A percentile compares a stretch with the other conserved stretches of the same genome.
These are phyloP conservation scores for Pseudococcus viburni DNA, from an alignment of 2,888 invertebrate genomes.

Conservation along the genomic window DNA sequence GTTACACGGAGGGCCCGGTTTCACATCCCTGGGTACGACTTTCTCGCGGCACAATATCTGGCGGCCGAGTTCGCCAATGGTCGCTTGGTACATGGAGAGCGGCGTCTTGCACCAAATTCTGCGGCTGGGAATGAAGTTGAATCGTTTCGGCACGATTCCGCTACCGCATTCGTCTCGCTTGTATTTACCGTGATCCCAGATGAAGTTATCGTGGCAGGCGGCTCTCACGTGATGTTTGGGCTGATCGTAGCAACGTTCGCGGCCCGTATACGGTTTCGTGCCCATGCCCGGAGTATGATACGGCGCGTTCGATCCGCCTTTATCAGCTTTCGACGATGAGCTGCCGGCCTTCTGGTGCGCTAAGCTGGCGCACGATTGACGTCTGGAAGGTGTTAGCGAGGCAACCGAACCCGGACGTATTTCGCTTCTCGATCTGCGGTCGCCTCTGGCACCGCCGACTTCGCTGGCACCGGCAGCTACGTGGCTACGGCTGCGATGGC, in stretches of 20 bases:
- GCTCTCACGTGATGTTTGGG: not conserved
- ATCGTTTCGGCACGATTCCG: slow-evolving; percentile 49
- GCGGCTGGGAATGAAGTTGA: slow-evolving; percentile 26
- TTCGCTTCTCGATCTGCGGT: not conserved
- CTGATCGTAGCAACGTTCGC: slow-evolving; percentile 56
- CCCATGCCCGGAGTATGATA: not conserved
- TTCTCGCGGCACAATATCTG: slow-evolving; percentile 60
- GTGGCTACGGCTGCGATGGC: slow-evolving; percentile 5
- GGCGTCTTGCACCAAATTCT: slow-evolving; percentile 56
- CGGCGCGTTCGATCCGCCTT: not conserved
- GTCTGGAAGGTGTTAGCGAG: not conserved
- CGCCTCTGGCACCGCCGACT: not conserved
- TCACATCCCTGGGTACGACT: slow-evolving; percentile 23
- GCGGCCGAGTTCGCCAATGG: slow-evolving; percentile 55
- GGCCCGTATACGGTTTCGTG: slow-evolving; percentile 5
- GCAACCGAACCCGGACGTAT: not conserved
- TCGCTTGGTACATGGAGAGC: slow-evolving; percentile 58
- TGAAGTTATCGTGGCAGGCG: slow-evolving; percentile 20
- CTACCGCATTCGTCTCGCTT: slow-evolving; percentile 56
- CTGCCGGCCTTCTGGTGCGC: not conserved
- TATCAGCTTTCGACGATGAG: not conserved
- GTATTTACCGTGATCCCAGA: slow-evolving; percentile 54
- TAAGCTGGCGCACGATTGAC: not conserved
- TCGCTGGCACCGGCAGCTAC: not conserved
- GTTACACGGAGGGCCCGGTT: slow-evolving; percentile 56